Base-by-base conservation (phyloP, 2,888 invertebrate species). In the Amphipoea lucens region DNA sequence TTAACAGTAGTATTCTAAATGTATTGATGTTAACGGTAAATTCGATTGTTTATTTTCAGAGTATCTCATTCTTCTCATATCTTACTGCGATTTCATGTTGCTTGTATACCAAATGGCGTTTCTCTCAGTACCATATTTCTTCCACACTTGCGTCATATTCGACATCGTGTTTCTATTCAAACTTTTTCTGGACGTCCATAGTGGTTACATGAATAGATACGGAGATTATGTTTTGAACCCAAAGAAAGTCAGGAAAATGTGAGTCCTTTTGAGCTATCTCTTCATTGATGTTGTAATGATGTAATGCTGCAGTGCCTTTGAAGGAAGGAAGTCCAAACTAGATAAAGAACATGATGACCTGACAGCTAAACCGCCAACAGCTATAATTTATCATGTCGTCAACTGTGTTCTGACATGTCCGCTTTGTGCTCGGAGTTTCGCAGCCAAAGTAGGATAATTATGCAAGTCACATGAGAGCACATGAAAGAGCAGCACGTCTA, bases 41-140 rank as follows among this genome's bases (percentile, higher is more conserved):
- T n/a, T 48, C 7, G 5, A 42, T 70, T 20, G 0, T 29, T 36
- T 48, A n/a, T 81, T 95, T 95, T 73, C 94, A 97, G 97, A 96
- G 87, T 95, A 95, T 79, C 85, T 97, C 4, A 94, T 95, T 23
- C 91, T 97, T 57, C 82, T 95, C 17, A 85, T 96, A 23, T 93
- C 97, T 0, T 97, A 97, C 83, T 65, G 91, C 11, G 97, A 97
- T 82, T 96, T 96, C 77, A 94, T 97, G 93, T 76, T 96, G 20
- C 93, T 96, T 40, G 94, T 96, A 1, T 97, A 97, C 81, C 95
- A 97, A 92, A 96, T 97, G 95, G 95, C 97, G 12, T 97, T 97
- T 85, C 92, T 95, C 80, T 96, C 97, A 40, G 93, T 94, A 68
- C 91, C 90, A 11, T 93, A 91, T 81, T 95, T 94, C 87, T 94